These are phyloP conservation scores for Excalfactoria chinensis DNA, from an alignment of 2,113 vertebrate genomes.

Conservation along the genomic window DNA sequence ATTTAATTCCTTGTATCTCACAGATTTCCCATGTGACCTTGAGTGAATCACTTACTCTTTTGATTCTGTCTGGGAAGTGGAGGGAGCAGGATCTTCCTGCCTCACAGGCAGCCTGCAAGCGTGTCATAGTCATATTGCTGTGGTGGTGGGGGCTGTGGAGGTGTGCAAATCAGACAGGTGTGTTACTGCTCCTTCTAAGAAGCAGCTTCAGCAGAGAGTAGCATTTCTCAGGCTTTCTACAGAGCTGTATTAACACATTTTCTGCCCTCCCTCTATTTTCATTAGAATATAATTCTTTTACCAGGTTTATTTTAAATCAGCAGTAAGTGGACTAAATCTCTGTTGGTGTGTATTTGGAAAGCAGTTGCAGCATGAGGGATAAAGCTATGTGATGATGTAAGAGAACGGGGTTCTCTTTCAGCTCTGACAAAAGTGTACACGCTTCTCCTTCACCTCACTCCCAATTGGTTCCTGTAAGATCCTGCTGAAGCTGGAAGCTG, in stretches of 20 bases:
- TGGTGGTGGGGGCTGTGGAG: neutral
- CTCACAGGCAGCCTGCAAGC: neutral
- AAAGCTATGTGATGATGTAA: neutral
- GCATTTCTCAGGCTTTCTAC: neutral
- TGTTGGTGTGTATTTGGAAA: neutral
- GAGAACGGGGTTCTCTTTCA: neutral
- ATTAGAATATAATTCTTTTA: neutral
- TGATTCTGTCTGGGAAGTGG: neutral
- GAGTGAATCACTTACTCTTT: slow-evolving; percentile 21
- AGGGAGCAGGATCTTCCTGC: neutral
- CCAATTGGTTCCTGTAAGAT: neutral
- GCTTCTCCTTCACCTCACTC: neutral
- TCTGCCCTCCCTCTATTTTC: neutral
- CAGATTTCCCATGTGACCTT: slow-evolving; percentile 14
- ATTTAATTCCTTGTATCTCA: slow-evolving; percentile 36
- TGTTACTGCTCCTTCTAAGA: neutral
- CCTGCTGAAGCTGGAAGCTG: neutral
- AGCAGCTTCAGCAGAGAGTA: neutral
- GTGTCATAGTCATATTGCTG: neutral
- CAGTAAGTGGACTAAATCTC: neutral
- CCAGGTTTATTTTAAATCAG: neutral
- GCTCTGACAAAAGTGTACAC: neutral
- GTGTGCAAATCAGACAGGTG: neutral
- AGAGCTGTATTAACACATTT: neutral
- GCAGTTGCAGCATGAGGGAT: neutral